phyloP scores from a whole-genome alignment of 2,113 vertebrate genomes.

The Eubucco bourcierii region DNA sequence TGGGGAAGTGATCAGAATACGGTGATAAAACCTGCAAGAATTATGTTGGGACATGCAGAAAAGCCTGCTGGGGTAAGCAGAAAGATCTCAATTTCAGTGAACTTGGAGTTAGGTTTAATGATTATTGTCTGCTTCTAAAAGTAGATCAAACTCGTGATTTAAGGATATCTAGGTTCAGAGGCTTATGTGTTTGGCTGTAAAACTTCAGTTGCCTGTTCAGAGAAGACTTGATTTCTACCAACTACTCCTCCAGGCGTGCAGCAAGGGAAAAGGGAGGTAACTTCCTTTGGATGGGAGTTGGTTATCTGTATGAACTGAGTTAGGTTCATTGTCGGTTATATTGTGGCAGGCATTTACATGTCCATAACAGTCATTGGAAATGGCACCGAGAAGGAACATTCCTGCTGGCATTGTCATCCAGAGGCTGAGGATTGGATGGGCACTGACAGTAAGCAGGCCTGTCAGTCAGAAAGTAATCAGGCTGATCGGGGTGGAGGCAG shows the following conservation, averaged over 20 bases:
- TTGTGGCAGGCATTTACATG: not conserved
- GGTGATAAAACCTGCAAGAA: not conserved
- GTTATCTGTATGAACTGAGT: not conserved
- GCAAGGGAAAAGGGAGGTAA: not conserved
- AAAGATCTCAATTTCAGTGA: not conserved
- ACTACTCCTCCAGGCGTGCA: accelerated
- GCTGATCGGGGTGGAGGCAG: not conserved
- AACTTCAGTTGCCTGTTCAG: not conserved
- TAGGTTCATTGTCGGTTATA: not conserved
- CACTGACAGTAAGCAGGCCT: not conserved
- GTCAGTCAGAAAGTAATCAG: not conserved
- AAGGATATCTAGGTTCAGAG: not conserved
- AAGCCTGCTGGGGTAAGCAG: not conserved
- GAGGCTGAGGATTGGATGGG: not conserved
- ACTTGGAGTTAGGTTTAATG: accelerated
- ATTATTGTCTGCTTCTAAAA: not conserved
- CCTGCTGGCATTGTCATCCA: not conserved
- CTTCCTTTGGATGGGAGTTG: not conserved
- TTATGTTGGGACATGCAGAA: not conserved
- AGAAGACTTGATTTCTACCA: not conserved
- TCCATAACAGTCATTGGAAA: not conserved
- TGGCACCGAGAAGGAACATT: not conserved
- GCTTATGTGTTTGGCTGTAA: not conserved
- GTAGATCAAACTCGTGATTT: not conserved
- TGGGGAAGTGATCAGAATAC: not conserved